These are phyloP conservation scores for Dicentrarchus labrax DNA, from an alignment of 2,113 vertebrate species.

Conservation along the genomic window DNA sequence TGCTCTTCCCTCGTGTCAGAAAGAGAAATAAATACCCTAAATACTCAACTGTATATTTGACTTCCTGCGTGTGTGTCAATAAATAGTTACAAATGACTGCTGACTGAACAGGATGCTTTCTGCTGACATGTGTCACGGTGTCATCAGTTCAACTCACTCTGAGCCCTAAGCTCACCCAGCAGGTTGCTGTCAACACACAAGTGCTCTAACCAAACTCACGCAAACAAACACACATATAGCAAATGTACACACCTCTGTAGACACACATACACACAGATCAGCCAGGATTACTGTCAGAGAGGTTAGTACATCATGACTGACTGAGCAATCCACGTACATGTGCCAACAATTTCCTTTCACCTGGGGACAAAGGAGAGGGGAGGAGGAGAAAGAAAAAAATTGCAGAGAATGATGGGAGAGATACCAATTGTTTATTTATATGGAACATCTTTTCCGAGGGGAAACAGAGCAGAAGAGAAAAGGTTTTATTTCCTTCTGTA, in stretches of 20 bases:
- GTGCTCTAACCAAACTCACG: conserved; percentile 41
- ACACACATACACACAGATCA: conserved; percentile 57
- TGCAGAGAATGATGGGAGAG: conserved; percentile 55
- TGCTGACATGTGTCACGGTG: conserved; percentile 77
- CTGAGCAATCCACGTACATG: conserved; percentile 69
- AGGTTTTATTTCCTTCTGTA: conserved; percentile 55
- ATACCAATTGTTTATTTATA: conserved; percentile 81
- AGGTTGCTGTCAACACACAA: conserved; percentile 79
- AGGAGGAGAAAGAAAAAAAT: conserved; percentile 20
- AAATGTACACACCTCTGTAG: conserved; percentile 37
- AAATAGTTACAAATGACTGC: conserved; percentile 70
- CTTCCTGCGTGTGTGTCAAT: conserved; percentile 61
- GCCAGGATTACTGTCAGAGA: conserved; percentile 82
- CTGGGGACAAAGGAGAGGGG: conserved; percentile 67
- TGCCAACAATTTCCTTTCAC: conserved; percentile 80
- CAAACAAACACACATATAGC: conserved; percentile 44
- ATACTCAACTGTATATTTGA: conserved; percentile 39
- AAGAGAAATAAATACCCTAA: conserved; percentile 15
- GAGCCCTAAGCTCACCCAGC: conserved; percentile 74
- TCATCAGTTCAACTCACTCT: conserved; percentile 57
- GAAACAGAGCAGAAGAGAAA: conserved; percentile 30
- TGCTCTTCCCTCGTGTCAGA: background rate
- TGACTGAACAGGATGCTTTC: conserved; percentile 77
- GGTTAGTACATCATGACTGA: conserved; percentile 72
- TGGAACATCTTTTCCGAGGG: conserved; percentile 55